Evolutionary conservation across 2,888 invertebrate species (phyloP).

Genomic region (Cordilura impudica): DNA sequence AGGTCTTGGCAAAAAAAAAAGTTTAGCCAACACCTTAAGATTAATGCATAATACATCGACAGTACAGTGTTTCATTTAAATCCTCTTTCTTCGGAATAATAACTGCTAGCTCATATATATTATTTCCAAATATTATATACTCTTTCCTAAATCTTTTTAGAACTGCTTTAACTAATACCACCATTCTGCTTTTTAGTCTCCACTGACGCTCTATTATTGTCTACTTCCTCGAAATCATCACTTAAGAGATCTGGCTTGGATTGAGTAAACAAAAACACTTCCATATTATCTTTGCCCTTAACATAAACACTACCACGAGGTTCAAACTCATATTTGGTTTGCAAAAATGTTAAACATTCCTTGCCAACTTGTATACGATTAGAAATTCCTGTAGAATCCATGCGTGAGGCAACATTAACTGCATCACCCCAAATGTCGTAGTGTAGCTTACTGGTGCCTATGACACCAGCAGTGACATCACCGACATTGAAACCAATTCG

Average conservation of each 20-base stretch:
- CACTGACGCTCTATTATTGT: neutral
- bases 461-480: constrained; percentile 97
- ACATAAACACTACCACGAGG: constrained; percentile 96
- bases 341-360: constrained; percentile 85
- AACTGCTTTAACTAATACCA: constrained; percentile 43
- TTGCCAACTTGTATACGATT: constrained; percentile 91
- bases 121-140: too few species aligned
- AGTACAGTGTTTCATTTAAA: too few species aligned
- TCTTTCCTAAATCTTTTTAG: too few species aligned
- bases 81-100: too few species aligned
- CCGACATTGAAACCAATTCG: constrained; percentile 95
- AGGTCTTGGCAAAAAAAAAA: too few species aligned
- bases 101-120: too few species aligned
- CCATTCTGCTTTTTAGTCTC: constrained; percentile 33
- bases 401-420: constrained; percentile 96
- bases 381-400: constrained; percentile 96
- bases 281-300: constrained; percentile 97
- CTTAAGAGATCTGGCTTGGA: constrained; percentile 64
- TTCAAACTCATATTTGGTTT: constrained; percentile 89
- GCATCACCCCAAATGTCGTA: constrained; percentile 99
- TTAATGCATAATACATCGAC: too few species aligned
- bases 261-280: constrained; percentile 85
- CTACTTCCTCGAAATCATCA: constrained; percentile 43
- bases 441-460: constrained; percentile 96
- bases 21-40: too few species aligned